Percentiles rank a stretch among this genome's conserved stretches.
Evolutionary conservation across 2,888 invertebrate species (phyloP).

Genomic region (Lithophane ornitopus): DNA sequence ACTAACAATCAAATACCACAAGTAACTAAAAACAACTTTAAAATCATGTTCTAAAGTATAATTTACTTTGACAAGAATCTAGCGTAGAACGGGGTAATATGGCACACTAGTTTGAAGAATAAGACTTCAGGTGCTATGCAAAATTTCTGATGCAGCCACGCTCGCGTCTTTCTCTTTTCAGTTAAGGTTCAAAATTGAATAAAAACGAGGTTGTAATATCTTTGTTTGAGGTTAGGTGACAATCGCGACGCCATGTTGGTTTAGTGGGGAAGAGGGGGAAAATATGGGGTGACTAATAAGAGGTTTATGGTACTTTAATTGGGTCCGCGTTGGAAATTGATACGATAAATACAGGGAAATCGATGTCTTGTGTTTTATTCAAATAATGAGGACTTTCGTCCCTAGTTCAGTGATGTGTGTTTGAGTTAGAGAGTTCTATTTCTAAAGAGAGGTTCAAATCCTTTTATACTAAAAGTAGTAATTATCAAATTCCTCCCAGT

Average conservation of each 20-base stretch:
- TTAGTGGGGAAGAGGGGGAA: constrained; percentile 81
- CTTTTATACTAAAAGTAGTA: too few relatives aligned
- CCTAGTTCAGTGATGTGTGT: constrained; percentile 27
- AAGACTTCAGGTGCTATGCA: constrained; percentile 82
- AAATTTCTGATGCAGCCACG: constrained; percentile 55
- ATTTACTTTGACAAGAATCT: constrained; percentile 47
- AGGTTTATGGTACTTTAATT: constrained; percentile 88
- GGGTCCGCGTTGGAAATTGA: constrained; percentile 84
- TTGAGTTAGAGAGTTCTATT: background rate
- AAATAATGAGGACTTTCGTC: constrained; percentile 49
- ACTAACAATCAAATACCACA: constrained; percentile 73
- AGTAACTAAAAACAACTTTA: constrained; percentile 65
- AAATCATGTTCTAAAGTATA: constrained; percentile 39
- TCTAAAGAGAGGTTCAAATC: background rate
- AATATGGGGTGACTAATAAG: constrained; percentile 86
- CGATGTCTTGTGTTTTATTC: constrained; percentile 80
- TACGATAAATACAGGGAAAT: constrained; percentile 72
- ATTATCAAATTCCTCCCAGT: too few relatives aligned
- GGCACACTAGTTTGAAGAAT: constrained; percentile 85
- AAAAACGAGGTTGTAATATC: constrained; percentile 53
- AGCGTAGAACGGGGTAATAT: constrained; percentile 81
- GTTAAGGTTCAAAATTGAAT: constrained; percentile 53
- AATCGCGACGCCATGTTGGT: constrained; percentile 89
- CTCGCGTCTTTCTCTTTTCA: constrained; percentile 53
- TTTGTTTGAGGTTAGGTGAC: constrained; percentile 85